phyloP scores from a whole-genome alignment of 2,888 invertebrate species.

The Danaus chrysippus region DNA sequence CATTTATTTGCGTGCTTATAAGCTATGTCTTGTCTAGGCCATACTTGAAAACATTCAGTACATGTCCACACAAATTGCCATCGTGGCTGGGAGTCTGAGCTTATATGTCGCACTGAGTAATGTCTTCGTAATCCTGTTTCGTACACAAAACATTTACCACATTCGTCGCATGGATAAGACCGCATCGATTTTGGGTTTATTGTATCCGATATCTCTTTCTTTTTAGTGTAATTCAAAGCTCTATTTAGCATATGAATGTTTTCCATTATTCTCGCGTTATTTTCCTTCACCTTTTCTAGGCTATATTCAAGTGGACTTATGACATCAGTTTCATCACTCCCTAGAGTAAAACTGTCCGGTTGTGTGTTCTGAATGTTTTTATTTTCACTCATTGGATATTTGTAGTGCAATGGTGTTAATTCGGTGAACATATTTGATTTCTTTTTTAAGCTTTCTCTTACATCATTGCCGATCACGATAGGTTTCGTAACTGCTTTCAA shows the following conservation, averaged over 20 bases:
- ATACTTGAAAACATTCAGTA: slow-evolving; percentile 71
- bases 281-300: slow-evolving; percentile 68
- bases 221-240: slow-evolving; percentile 67
- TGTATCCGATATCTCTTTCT: slow-evolving; percentile 62
- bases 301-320: slow-evolving; percentile 61
- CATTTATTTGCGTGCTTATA: slow-evolving; percentile 58
- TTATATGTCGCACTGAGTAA: slow-evolving; percentile 57
- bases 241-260: slow-evolving; percentile 70
- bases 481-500: background rate
- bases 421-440: background rate
- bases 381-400: slow-evolving; percentile 1
- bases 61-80: slow-evolving; percentile 76
- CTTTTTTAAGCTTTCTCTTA: slow-evolving; percentile 6
- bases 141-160: slow-evolving; percentile 71
- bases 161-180: slow-evolving; percentile 62
- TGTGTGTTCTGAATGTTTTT: background rate
- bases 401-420: background rate
- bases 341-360: slow-evolving; percentile 1
- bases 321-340: slow-evolving; percentile 6
- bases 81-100: slow-evolving; percentile 52
- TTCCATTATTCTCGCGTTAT: slow-evolving; percentile 72
- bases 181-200: slow-evolving; percentile 55
- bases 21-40: slow-evolving; percentile 64
- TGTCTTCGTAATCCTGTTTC: slow-evolving; percentile 69
- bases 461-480: background rate